These are phyloP conservation scores for Falco concolor DNA, from an alignment of 2,797 vertebrate genomes.

Conservation along the genomic window DNA sequence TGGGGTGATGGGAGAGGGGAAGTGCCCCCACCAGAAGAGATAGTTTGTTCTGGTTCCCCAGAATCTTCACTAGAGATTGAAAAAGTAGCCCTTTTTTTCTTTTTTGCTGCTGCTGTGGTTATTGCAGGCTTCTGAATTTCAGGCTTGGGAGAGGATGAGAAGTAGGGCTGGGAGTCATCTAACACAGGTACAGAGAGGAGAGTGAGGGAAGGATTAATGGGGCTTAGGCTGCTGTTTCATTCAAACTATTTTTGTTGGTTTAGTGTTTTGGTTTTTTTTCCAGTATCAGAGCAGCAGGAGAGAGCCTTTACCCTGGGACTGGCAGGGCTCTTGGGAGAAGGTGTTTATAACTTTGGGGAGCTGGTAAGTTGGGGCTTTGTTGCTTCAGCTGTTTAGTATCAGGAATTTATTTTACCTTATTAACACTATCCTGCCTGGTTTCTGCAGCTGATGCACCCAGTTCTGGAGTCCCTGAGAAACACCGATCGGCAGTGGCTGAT, in stretches of 20 bases:
- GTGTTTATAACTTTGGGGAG: conserved; percentile 97
- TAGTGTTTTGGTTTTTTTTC: fast-evolving
- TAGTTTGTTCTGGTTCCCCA: not conserved
- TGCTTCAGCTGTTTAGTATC: no score
- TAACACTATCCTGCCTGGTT: not conserved
- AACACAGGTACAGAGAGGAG: not conserved
- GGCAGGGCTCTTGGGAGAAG: conserved; percentile 92
- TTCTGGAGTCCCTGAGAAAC: conserved; percentile 89
- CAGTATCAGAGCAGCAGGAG: conserved; percentile 95
- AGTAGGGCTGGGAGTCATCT: not conserved
- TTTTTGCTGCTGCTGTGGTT: not conserved
- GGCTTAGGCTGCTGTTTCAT: not conserved
- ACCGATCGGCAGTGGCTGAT: conserved; percentile 97
- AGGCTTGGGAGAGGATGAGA: not conserved
- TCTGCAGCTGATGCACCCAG: conserved; percentile 92
- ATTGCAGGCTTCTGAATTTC: not conserved
- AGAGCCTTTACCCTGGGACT: conserved; percentile 93
- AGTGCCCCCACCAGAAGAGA: not conserved
- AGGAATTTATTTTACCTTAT: fast-evolving
- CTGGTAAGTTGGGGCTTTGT: conserved; percentile 76
- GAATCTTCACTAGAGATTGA: not conserved
- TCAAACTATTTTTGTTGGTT: not conserved
- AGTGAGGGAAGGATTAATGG: not conserved
- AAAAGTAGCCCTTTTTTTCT: not conserved
- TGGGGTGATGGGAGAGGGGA: not conserved